phyloP scores from a whole-genome alignment of 2,888 invertebrate species.

The Scrobipalpa atriplicella region DNA sequence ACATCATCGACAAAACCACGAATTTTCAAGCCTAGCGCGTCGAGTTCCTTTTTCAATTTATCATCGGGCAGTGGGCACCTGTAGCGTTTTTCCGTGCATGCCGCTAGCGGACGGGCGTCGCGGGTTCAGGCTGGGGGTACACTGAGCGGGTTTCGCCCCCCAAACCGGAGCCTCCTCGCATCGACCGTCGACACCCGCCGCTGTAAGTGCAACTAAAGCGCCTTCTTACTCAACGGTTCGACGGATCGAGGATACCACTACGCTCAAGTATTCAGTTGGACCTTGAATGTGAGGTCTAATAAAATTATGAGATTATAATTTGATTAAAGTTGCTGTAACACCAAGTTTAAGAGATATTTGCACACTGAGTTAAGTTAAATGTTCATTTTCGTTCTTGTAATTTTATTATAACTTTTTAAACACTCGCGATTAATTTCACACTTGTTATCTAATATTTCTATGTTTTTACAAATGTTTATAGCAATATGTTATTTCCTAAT shows the following conservation, averaged over 20 bases:
- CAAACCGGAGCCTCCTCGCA: conserved; percentile 49
- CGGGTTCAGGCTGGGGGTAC: conserved; percentile 50
- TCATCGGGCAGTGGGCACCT: conserved; percentile 52
- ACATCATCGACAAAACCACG: background rate
- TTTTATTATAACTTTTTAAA: no score
- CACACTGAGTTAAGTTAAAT: no score
- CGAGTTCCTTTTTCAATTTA: background rate
- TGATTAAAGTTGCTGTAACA: no score
- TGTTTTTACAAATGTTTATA: no score
- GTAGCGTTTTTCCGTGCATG: conserved; percentile 55
- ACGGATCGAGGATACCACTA: conserved; percentile 32
- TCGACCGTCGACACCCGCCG: conserved; percentile 49
- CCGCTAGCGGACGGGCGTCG: conserved; percentile 48
- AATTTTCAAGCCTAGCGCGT: conserved; percentile 7
- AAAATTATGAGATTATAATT: no score
- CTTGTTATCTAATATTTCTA: no score
- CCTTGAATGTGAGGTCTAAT: background rate
- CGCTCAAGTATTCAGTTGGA: background rate
- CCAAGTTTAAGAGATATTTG: no score
- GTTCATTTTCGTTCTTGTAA: no score
- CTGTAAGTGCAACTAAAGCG: conserved; percentile 48
- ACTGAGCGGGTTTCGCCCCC: conserved; percentile 54
- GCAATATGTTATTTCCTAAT: no score
- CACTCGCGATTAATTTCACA: no score
- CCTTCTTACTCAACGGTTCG: conserved; percentile 54